Evolutionary conservation across 2,113 vertebrate species (phyloP), one percentile per base, ranked within the genome.

Genomic region (Phocoena phocoena): DNA sequence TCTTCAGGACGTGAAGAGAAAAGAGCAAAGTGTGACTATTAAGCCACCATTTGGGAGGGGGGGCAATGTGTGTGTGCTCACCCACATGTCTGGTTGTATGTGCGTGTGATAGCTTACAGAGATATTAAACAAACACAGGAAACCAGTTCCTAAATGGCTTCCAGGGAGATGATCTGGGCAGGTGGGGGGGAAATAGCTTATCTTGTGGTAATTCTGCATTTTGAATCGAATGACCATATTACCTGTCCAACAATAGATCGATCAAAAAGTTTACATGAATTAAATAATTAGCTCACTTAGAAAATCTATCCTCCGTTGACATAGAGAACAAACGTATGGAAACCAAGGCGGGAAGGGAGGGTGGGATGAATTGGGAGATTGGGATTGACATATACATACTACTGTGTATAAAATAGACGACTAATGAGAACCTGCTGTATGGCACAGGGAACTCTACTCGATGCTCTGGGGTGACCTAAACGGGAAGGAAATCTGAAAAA

Each of bases 21-120:
- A 63, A 62, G 87, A 55, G 38, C 38, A 23, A 41, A 14, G 38
- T 63, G 28, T 93, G 68, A 31, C 11, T 79, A 41, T 26, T 21
- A 26, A 53, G 63, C 26, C 36, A 14, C 44, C 10, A 38, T 83
- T 80, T 67, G 23, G 41, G 91, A 38, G 2, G 3, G 6, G 28
- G 1, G 28, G 8, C 8, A n/a, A 7, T 23, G 33, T 41, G 23
- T 21, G 3, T 63, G 4, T 41, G 18, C 18, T 20, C 6, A 18
- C 2, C 2, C 55, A 55, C 55, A 2, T 55, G 18, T 55, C 0
- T 47, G 58, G n/a, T 26, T 60, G 33, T 41, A 15, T 2, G 0
- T 12, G 6, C 17, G 18, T 17, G 28, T 47, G 14, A 26, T 8
- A 11, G 14, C 33, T 86, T 41, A 38, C 58, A 31, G 58, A 31